These are phyloP conservation scores for Trididemnum nubilum DNA, from an alignment of 23 tunicate genomes.

Conservation along the genomic window DNA sequence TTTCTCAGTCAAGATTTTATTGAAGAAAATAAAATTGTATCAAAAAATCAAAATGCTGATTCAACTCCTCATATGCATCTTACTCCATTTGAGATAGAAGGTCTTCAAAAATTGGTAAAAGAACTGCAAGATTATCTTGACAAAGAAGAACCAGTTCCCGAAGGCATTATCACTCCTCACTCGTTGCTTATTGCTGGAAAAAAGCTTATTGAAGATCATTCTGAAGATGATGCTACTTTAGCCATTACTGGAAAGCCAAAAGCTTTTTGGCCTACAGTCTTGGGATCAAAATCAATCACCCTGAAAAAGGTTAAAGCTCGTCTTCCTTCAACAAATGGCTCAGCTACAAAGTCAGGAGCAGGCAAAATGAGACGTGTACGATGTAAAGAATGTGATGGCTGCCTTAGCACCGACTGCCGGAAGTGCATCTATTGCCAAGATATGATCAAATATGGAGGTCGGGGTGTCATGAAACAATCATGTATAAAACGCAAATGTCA, in stretches of 20 bases:
- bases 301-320: constrained; percentile 20
- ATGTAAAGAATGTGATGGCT: constrained; percentile 87
- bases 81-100: constrained; percentile 83
- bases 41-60: constrained; percentile 15
- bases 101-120: constrained; percentile 64
- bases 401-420: constrained; percentile 70
- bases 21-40: constrained; percentile 32
- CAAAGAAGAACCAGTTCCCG: constrained; percentile 53
- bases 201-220: constrained; percentile 51
- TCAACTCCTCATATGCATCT: constrained; percentile 51
- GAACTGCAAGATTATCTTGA: neutral
- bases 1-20: constrained; percentile 64
- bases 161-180: constrained; percentile 55
- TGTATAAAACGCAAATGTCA: constrained; percentile 72
- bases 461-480: constrained; percentile 86
- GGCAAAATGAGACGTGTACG: constrained; percentile 71
- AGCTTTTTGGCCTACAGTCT: constrained; percentile 61
- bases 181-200: constrained; percentile 60
- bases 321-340: constrained; percentile 2
- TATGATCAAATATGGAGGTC: constrained; percentile 95
- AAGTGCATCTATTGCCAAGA: constrained; percentile 79
- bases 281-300: neutral
- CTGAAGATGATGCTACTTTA: constrained; percentile 61
- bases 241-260: constrained; percentile 84
- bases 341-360: constrained; percentile 3